These are phyloP conservation scores for Heliconius hortense DNA, from an alignment of 2,888 invertebrate genomes.

Conservation along the genomic window DNA sequence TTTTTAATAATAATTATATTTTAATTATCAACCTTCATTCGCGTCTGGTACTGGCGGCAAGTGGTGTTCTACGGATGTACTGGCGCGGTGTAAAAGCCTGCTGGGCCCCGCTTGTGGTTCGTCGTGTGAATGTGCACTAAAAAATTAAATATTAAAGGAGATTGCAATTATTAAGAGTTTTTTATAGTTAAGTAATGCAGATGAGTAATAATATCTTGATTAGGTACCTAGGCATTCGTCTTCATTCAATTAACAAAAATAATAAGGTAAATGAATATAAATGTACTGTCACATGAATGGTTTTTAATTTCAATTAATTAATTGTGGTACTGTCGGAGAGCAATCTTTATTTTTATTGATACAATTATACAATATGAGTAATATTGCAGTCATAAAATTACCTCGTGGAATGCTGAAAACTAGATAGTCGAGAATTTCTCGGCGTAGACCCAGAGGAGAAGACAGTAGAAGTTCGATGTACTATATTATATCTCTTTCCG, in stretches of 20 bases:
- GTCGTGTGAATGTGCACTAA: constrained; percentile 64
- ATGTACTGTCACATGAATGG: too few species aligned
- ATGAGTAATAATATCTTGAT: too few species aligned
- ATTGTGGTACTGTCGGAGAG: too few species aligned
- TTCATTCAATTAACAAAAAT: too few species aligned
- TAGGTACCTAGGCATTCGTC: too few species aligned
- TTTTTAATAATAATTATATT: too few species aligned
- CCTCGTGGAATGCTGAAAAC: constrained; percentile 68
- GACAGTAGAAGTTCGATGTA: constrained; percentile 59
- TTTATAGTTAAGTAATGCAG: not conserved
- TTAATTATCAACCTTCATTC: constrained; percentile 20
- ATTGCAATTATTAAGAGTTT: not conserved
- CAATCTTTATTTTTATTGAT: not conserved
- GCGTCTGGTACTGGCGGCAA: constrained; percentile 47
- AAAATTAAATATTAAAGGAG: constrained; percentile 1
- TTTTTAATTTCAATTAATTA: not conserved
- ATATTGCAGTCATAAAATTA: constrained; percentile 38
- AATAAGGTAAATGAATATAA: too few species aligned
- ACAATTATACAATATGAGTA: not conserved
- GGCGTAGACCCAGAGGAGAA: constrained; percentile 51
- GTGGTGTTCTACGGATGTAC: constrained; percentile 59
- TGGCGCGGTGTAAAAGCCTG: constrained; percentile 51
- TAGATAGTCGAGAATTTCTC: constrained; percentile 63
- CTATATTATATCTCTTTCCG: constrained; percentile 46
- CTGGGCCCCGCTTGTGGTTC: constrained; percentile 56